A percentile compares a stretch with the other conserved stretches of the same genome.
phyloP scores from a whole-genome alignment of 2,113 vertebrate genomes.

The Chionis minor region DNA sequence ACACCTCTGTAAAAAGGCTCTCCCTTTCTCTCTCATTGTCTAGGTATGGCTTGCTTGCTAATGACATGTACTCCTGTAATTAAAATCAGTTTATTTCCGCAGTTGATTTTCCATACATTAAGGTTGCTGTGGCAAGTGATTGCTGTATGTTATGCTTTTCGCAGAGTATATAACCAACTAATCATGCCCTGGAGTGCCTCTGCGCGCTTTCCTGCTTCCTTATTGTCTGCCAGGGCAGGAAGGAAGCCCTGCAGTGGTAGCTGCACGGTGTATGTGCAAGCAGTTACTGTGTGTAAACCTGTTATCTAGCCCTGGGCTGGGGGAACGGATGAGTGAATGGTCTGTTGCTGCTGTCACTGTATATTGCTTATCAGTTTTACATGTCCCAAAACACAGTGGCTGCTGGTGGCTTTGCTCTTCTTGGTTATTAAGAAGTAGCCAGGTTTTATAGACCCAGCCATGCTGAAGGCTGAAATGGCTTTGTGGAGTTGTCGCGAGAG shows the following conservation, averaged over 20 bases:
- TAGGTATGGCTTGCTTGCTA: neutral
- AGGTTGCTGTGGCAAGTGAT: neutral
- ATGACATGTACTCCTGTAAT: neutral
- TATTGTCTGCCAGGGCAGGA: neutral
- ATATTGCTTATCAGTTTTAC: neutral
- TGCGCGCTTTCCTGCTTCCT: neutral
- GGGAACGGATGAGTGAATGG: neutral
- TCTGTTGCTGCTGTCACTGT: neutral
- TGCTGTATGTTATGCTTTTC: neutral
- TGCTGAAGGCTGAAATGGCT: neutral
- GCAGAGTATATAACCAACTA: neutral
- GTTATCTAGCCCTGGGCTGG: neutral
- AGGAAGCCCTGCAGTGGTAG: neutral
- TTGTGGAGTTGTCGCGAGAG: accelerated
- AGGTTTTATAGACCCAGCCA: neutral
- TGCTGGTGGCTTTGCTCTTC: neutral
- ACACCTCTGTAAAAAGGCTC: neutral
- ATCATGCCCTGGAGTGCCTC: neutral
- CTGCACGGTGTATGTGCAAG: neutral
- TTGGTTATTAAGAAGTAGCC: neutral
- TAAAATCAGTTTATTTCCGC: slow-evolving; percentile 9
- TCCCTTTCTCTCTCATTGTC: neutral
- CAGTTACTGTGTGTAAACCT: neutral
- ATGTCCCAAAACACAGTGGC: neutral
- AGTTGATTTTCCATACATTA: neutral